Conservation (phyloP, 2,113 vertebrate genomes). For the Shinisaurus crocodilurus region DNA sequence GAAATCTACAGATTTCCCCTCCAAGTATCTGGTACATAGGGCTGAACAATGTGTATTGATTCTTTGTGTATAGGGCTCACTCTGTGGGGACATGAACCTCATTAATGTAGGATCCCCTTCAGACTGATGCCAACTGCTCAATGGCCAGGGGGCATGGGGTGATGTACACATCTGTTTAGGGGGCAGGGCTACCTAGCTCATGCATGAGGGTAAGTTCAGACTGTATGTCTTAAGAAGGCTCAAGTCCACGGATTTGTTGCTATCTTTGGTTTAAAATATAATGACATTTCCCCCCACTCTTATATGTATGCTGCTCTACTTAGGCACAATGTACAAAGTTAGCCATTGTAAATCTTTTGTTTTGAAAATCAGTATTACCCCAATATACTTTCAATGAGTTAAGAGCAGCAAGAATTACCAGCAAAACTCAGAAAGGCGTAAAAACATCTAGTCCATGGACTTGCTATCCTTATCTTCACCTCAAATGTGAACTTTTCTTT, state of each 20-base stretch:
- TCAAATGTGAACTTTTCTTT: neutral
- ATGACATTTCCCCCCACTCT: neutral
- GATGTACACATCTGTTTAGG: no score
- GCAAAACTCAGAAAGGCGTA: neutral
- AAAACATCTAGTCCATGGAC: no score
- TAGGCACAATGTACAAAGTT: neutral
- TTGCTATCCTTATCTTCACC: neutral
- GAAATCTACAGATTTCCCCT: neutral
- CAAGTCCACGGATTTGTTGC: neutral
- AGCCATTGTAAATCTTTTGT: neutral
- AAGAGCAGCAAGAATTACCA: neutral
- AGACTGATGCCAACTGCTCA: neutral
- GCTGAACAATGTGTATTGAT: no score
- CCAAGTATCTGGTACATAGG: neutral
- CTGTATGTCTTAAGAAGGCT: neutral
- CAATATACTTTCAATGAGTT: neutral
- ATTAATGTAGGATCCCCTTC: neutral
- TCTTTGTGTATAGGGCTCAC: neutral
- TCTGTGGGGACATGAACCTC: neutral
- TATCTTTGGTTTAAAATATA: neutral
- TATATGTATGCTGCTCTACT: neutral
- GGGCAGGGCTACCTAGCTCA: no score
- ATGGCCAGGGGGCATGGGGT: no score
- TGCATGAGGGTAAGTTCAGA: no score
- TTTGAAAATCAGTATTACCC: neutral